Base-by-base conservation (phyloP, 2,113 vertebrate genomes). In the Cyprinus carpio region DNA sequence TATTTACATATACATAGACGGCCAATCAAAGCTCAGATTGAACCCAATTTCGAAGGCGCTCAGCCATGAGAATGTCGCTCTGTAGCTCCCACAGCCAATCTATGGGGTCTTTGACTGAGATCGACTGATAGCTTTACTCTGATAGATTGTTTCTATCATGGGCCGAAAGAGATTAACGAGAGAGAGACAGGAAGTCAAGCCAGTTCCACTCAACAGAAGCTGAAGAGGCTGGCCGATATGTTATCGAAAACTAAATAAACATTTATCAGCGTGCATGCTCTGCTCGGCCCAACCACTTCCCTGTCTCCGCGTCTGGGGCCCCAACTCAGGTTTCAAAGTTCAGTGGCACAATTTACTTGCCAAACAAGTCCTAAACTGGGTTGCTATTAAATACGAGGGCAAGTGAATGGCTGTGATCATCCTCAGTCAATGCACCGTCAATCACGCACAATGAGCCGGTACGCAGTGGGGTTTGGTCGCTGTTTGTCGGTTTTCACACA, bases 281-380 rank as follows among this genome's bases (percentile, higher is more conserved):
- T 58, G 86, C 85, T 90, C 85, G 89, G 87, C 77, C 84, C 88
- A 81, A 40, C 88, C 87, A 84, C 81, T 65, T 77, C 56, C 84
- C 75, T 75, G 75, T 84, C 43, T 65, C 49, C 67, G 29, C 40
- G 60, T 84, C n/a, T 67, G 87, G 83, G 43, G 87, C 75, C 71
- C 85, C 78, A 64, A 84, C 85, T 90, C 60, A 10, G 58, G 88
- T 90, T 78, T 91, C 92, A 94, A 92, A 93, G 94, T 92, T 91
- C 92, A 92, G 83, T 76, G 23, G 34, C 46, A 10, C 75, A 34
- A 75, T 72, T 69, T 34, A 71, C 79, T 74, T 43, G 69, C 67
- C 75, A 25, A 65, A 86, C 72, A 88, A 84, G 69, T 81, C 85
- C 49, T 58, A 27, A 75, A 87, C 83, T 72, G 51, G 37, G 20